phyloP scores from a whole-genome alignment of 2,888 invertebrate species.

The Lasioglossum figueresi region DNA sequence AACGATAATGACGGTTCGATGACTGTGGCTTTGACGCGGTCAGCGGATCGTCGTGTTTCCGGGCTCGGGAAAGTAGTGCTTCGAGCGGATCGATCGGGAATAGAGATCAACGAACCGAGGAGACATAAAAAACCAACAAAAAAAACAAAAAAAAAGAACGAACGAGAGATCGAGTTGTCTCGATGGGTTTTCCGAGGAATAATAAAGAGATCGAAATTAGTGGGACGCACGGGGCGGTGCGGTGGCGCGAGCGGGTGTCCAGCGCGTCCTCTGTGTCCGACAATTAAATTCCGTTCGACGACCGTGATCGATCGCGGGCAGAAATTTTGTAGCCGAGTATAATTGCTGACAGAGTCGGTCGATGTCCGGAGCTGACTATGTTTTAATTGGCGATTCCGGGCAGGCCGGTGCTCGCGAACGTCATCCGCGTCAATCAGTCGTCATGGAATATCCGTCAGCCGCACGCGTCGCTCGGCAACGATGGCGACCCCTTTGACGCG shows the following conservation, averaged over 20 bases:
- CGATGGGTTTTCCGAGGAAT: conserved; percentile 36
- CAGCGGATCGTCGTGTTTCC: not conserved
- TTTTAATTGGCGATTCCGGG: conserved; percentile 34
- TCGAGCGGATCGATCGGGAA: not conserved
- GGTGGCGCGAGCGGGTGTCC: not conserved
- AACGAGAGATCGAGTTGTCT: not conserved
- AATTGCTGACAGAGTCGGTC: not conserved
- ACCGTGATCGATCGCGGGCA: not conserved
- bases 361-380: not conserved
- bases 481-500: conserved; percentile 8
- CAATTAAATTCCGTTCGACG: conserved; percentile 9
- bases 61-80: not conserved
- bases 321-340: conserved; percentile 15
- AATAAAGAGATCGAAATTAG: conserved; percentile 59
- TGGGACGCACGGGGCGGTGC: conserved; percentile 39
- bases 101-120: conserved; percentile 18
- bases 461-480: not conserved
- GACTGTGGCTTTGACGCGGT: conserved; percentile 10
- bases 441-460: conserved; percentile 43
- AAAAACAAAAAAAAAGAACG: not conserved
- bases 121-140: not conserved
- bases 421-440: conserved; percentile 23
- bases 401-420: not conserved
- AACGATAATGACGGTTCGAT: conserved; percentile 30
- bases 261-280: not conserved